Base-by-base conservation (phyloP, 2,113 vertebrate genomes). In the Noctilio leporinus region DNA sequence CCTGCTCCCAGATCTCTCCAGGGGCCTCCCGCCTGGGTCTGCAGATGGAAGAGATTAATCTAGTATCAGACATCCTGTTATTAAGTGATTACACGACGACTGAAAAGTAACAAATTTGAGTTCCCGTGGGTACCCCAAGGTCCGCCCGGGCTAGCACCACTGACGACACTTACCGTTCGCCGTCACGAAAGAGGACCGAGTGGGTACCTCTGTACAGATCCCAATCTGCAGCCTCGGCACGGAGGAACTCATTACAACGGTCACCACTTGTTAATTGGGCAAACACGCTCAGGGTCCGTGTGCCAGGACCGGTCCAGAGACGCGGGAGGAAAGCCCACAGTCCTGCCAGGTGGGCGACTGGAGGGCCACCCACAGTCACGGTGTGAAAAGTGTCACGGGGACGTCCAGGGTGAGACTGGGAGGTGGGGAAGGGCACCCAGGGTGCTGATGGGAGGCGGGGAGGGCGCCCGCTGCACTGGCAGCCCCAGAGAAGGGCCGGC, bases 201-300 rank as follows among this genome's bases (percentile, higher is more conserved):
- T n/a, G n/a, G n/a, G n/a, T n/a, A 75, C 17, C 4, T 53, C 76
- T 51, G 7, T 30, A 86, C 65, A 67, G 70, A 94, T 73, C 22
- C 67, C 76, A 73, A 96, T 88, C 95, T 81, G 80, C 45, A 85
- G 30, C n/a, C 78, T 45, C 33, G 81, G 65, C 93, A 38, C 86
- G 78, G 64, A 91, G 85, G 30, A 95, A 80, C 73, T 91, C 57
- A 94, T 87, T 77, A 95, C 69, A 69, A 76, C 28, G 38, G 84
- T 47, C 38, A 0, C 70, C 87, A 47, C 90, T 87, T 70, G 17
- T 81, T 90, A 89, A 67, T 77, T 92, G 80, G 33, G 78, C 65
- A 70, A 92, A 30, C 49, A 65, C 1, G 14, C 17, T 28, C 22
- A 49, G 86, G 3, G 20, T 28, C 19, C 6, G 24, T 3, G 73